Conservation (phyloP, 1,140 invertebrate genomes). For the Penaeus vannamei region DNA sequence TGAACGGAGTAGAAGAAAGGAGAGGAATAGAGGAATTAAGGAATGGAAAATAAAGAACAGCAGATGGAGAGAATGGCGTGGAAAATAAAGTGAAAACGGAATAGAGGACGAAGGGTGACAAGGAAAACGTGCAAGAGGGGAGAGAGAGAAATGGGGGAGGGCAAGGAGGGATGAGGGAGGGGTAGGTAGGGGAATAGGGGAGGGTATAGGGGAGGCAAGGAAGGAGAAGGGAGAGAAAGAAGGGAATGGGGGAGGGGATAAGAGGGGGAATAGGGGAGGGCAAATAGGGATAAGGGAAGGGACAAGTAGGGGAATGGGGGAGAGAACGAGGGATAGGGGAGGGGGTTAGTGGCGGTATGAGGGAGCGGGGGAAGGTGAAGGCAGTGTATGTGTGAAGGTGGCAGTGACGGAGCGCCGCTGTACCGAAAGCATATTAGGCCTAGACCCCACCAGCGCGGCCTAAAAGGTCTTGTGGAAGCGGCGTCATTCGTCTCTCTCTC, state of each 20-base stretch:
- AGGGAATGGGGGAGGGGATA: no score
- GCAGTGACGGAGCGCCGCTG: constrained; percentile 3
- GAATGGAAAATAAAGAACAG: background rate
- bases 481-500: background rate
- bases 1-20: no score
- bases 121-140: background rate
- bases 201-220: background rate
- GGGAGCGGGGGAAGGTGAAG: background rate
- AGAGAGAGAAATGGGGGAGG: background rate
- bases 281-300: background rate
- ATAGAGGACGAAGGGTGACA: background rate
- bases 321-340: background rate
- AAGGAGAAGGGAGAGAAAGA: no score
- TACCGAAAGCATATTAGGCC: constrained; percentile 13
- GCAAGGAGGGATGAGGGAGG: background rate
- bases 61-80: background rate
- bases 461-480: background rate
- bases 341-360: background rate
- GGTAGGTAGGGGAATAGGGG: background rate
- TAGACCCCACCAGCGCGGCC: background rate
- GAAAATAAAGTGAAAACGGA: background rate
- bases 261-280: no score
- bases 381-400: background rate
- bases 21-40: no score
- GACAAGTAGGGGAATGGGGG: background rate